Base-by-base conservation (phyloP, 2,888 invertebrate species). In the Amitus sp. region DNA sequence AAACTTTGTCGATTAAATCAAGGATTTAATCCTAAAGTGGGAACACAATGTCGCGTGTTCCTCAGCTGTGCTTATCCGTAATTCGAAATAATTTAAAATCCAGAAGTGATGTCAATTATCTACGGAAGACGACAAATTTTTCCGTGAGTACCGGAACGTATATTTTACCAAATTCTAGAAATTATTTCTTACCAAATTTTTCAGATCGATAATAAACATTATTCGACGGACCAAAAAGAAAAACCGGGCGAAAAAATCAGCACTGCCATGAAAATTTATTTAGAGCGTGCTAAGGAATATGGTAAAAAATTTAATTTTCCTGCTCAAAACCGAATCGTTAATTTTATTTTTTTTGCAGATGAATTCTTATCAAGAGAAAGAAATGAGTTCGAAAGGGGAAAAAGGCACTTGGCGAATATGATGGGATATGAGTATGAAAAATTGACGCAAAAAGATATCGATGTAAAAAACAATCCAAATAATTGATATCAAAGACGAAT, bases 391-490 rank as follows among this genome's bases (percentile, higher is more conserved):
- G 90, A 94, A 80, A 90, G 96, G 74, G 99, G 99, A 12, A 95
- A 93, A 80, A 86, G 97, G 27, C 97, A 99, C 85, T 87, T 99
- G 65, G 98, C 99, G 0, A 98, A 97, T 81, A 99, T 99, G 89
- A 99, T 99, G 98, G 98, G 98, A 0, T 90, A 91, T 82, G 92
- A 98, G 85, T 90, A 93, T 0, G 93, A 95, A 74, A 89, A 87
- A 0, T 94, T 98, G 78, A 92, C 92, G 0, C 94, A 97, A 78
- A 87, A 89, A 51, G 94, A 96, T 79, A 87, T 98, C 23, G 89
- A 96, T 83, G 93, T 93, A 85, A 84, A 37, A 39, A 39, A 19
- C n/a, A n/a, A n/a, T n/a, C n/a, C n/a, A n/a, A n/a, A n/a, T n/a
- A n/a, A n/a, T n/a, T n/a, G n/a, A n/a, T n/a, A n/a, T n/a, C n/a